Evolutionary conservation across 2,888 invertebrate genomes (phyloP).

Genomic region (Erannis defoliaria): DNA sequence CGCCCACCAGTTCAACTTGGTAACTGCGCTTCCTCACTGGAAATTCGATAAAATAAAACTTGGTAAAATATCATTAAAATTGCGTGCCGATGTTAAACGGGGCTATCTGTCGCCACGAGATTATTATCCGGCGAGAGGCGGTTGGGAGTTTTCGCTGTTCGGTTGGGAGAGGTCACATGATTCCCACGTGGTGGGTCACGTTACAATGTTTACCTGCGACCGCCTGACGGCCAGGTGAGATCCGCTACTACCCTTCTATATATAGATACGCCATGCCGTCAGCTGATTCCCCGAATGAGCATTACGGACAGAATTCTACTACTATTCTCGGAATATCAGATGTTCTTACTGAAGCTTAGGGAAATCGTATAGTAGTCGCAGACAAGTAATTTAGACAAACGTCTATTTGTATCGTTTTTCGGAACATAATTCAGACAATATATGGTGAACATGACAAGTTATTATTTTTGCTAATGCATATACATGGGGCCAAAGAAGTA

Average conservation of each 20-base stretch:
- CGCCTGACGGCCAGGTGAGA: slow-evolving; percentile 80
- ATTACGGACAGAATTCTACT: slow-evolving; percentile 47
- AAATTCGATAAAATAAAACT: slow-evolving; percentile 85
- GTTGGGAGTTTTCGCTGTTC: slow-evolving; percentile 21
- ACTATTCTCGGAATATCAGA: slow-evolving; percentile 38
- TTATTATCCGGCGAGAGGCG: slow-evolving; percentile 35
- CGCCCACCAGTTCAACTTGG: slow-evolving; percentile 82
- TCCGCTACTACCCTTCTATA: slow-evolving; percentile 59
- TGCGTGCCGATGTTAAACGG: slow-evolving; percentile 64
- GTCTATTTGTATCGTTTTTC: too few species aligned
- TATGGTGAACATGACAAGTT: too few species aligned
- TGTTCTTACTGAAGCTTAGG: slow-evolving; percentile 45
- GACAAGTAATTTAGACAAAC: background rate
- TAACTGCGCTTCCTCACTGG: slow-evolving; percentile 84
- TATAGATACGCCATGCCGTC: slow-evolving; percentile 49
- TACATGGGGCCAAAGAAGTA: too few species aligned
- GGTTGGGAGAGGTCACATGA: slow-evolving; percentile 65
- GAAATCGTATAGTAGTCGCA: slow-evolving; percentile 53
- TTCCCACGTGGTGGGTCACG: slow-evolving; percentile 81
- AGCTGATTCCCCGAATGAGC: slow-evolving; percentile 51
- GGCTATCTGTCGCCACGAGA: slow-evolving; percentile 42
- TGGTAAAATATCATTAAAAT: slow-evolving; percentile 80
- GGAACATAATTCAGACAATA: too few species aligned
- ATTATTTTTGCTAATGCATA: too few species aligned
- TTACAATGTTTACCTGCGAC: slow-evolving; percentile 84